These are phyloP conservation scores for Dorcus hopei DNA, from an alignment of 2,888 invertebrate genomes.

Conservation along the genomic window DNA sequence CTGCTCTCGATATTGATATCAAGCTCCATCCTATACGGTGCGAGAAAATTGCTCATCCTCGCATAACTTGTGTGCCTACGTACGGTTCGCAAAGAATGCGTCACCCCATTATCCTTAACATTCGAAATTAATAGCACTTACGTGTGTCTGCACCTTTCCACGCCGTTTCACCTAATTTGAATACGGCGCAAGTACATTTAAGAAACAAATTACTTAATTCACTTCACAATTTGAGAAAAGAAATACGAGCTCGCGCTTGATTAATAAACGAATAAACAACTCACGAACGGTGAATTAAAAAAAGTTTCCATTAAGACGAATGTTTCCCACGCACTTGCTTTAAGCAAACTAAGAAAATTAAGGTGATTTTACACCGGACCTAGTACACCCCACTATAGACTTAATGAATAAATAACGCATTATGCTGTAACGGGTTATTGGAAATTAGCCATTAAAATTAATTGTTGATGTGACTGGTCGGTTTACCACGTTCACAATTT, in stretches of 20 bases:
- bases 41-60: conserved; percentile 12
- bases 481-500: conserved; percentile 3
- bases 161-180: conserved; percentile 19
- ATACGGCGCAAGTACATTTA: conserved; percentile 20
- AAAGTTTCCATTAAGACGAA: conserved; percentile 5
- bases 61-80: not conserved
- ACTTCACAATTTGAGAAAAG: conserved; percentile 17
- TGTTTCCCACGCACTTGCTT: conserved; percentile 19
- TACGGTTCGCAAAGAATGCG: not conserved
- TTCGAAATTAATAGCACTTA: conserved; percentile 12
- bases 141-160: conserved; percentile 11
- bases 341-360: conserved; percentile 9
- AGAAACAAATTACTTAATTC: conserved; percentile 23
- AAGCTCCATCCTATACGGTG: conserved; percentile 4
- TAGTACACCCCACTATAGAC: conserved; percentile 1
- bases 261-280: conserved; percentile 22
- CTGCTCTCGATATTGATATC: conserved; percentile 14
- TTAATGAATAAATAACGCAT: conserved; percentile 9
- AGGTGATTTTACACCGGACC: conserved; percentile 3
- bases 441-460: conserved; percentile 3
- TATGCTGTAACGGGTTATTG: not conserved
- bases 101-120: not conserved
- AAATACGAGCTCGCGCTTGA: conserved; percentile 20
- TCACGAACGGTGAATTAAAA: not conserved
- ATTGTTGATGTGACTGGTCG: conserved; percentile 1